Base-by-base conservation (phyloP, 2,888 invertebrate genomes). In the Oscheius sp. region DNA sequence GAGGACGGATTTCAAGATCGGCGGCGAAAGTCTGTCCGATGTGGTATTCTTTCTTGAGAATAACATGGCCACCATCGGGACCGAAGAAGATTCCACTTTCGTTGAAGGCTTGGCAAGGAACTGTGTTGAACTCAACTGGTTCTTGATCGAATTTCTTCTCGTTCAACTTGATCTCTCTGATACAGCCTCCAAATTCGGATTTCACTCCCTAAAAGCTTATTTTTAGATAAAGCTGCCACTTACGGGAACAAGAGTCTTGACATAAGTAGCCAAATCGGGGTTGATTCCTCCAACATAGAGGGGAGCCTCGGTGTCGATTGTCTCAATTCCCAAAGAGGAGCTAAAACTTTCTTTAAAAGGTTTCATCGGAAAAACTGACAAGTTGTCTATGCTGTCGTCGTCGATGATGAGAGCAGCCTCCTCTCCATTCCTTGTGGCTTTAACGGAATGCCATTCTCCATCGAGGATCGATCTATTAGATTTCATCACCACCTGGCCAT, bases 31-130 rank as follows among this genome's bases (percentile, higher is more conserved):
- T 58, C 5, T 69, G 42, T 46, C 83, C 82, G 39, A 76, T 74
- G 42, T 70, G 61, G 58, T 74, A 72, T 17, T 76, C 65, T 42
- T 76, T 72, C 27, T 79, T 64, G 6, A 88, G 73, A 61, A 85
- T 83, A 12, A 88, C 84, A 73, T 88, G 87, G 63, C 88, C 89
- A 58, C 88, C 88, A 39, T 84, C 82, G n/a, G 81, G 79, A 57
- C 86, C 86, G 80, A 89, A 88, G 83, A 86, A 89, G 17, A 88
- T 80, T 65, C 89, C 89, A 27, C 78, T 72, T 68, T 89, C 89
- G 15, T 78, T 78, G 57, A 80, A 73, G 17, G 76, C 78, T n/a
- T 82, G 82, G 77, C 89, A 88, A 10, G 84, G 82, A 3, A 75
- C 80, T 5, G 72, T 75, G 52, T 83, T 83, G 65, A 63, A 57